Percentiles rank a stretch among this genome's conserved stretches.
Conservation (phyloP, 2,797 vertebrate genomes). For the Urophycis tenuis region DNA sequence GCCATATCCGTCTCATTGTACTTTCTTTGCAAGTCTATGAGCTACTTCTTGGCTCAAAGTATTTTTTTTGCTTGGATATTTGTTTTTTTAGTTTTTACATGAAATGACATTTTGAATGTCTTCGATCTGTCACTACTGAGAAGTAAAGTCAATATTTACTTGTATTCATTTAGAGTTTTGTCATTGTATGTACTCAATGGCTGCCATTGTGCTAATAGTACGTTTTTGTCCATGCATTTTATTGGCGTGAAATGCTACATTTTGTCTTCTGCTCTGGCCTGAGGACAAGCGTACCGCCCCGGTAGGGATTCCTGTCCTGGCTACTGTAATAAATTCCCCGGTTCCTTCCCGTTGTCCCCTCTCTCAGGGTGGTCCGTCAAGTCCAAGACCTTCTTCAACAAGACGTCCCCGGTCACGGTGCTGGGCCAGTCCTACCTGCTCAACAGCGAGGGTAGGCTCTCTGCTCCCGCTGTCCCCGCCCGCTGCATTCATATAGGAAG, state of each 20-base stretch:
- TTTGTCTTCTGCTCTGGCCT: neutral
- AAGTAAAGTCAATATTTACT: neutral
- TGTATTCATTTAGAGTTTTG: neutral
- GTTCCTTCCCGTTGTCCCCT: neutral
- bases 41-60: too few species aligned
- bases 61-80: too few species aligned
- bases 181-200: neutral
- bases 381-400: conserved; percentile 84
- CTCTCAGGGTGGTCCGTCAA: conserved; percentile 86
- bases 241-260: neutral
- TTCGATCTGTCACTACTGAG: neutral
- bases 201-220: neutral
- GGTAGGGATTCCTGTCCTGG: conserved; percentile 1
- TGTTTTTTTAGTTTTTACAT: too few species aligned
- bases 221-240: neutral
- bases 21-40: neutral
- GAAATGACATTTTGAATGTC: neutral
- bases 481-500: neutral
- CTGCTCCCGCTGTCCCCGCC: neutral
- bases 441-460: conserved; percentile 73
- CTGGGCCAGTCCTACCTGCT: conserved; percentile 78
- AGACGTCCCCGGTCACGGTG: conserved; percentile 74
- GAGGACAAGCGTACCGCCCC: neutral
- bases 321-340: neutral
- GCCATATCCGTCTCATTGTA: neutral